Evolutionary conservation across 2,888 invertebrate species (phyloP), one percentile per base, ranked within the genome.

Genomic region (Phoenoteleia sp.): DNA sequence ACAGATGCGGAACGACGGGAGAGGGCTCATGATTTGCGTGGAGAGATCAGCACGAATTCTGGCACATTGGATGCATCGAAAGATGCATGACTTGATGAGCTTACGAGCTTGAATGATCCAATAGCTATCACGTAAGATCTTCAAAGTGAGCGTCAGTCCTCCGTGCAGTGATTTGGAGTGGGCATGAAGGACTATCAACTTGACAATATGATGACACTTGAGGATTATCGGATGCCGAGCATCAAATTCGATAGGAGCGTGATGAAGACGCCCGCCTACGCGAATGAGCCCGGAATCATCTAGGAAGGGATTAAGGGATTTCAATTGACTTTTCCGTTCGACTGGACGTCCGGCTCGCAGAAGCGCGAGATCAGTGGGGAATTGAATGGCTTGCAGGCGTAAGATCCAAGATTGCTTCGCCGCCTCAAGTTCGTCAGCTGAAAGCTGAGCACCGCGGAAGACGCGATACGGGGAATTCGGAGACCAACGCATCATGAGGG

Each of bases 11-110:
- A 33, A 15, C 25, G 17, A 13, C n/a, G 66, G 74, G 5, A 66
- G 58, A 19, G 47, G 21, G n/a, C 52, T 60, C 67, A 74, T 69
- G 11, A 82, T 21, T 23, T 47, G 81, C n/a, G n/a, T n/a, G n/a
- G n/a, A n/a, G n/a, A n/a, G n/a, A 29, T 29, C n/a, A 7, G 54
- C 54, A 7, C 29, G n/a, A 3, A 54, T 27, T 3, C 54, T 27
- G 17, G 54, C 54, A 21, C 54, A 54, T n/a, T 15, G n/a, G n/a
- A 54, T 29, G 17, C 54, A 54, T n/a, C n/a, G n/a, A n/a, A n/a
- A n/a, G n/a, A n/a, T n/a, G n/a, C 11, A 15, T 27, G 17, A 5
- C 27, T 15, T 27, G 17, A 7, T 0, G 54, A 54, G n/a, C 39
- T 39, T 39, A 3, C n/a, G 7, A 9, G 39, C 39, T n/a, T 39